Evolutionary conservation across 2,888 invertebrate species (phyloP), one percentile per base, ranked within the genome.

Genomic region (Frankliniella intonsa): DNA sequence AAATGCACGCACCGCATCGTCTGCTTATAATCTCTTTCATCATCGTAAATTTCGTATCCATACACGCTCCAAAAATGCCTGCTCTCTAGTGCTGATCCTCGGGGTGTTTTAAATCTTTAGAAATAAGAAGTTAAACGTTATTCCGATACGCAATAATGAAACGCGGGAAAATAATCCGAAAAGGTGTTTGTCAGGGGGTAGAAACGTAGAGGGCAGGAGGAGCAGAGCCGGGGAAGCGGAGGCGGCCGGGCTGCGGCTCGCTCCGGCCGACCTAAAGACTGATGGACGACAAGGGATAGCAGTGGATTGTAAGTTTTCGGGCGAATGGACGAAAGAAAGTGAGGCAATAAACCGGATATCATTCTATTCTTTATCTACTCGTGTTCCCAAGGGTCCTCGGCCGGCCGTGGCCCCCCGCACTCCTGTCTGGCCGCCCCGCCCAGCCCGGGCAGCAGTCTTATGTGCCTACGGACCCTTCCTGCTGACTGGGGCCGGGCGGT

Each of bases 301-400:
- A 22, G 69, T 69, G 69, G 69, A 69, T 69, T 69, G 69, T 69
- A 69, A 69, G 69, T 69, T 69, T 22, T 11, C 11, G 69, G 38
- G 38, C 38, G 69, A 69, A 69, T 69, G 22, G 69, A 22, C 69
- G 69, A 69, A 69, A 69, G 69, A 69, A 69, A 69, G 69, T 69
- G 69, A 69, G 69, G 69, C 69, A 69, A 69, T 69, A 69, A 69
- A 69, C 22, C 22, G 69, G 69, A 69, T 22, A 69, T 69, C 69
- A 69, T n/a, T 69, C 69, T n/a, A 69, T 69, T 69, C 69, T 69
- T 69, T 69, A 69, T 69, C 62, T 62, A 62, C 62, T 62, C 62
- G 62, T 62, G 62, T 62, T 62, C 62, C 62, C 62, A n/a, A 17
- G 62, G 62, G 62, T 11, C 62, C 62, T n/a, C 62, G 38, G 38